These are phyloP conservation scores for Azemiops feae DNA, from an alignment of 2,113 vertebrate genomes.

Conservation along the genomic window DNA sequence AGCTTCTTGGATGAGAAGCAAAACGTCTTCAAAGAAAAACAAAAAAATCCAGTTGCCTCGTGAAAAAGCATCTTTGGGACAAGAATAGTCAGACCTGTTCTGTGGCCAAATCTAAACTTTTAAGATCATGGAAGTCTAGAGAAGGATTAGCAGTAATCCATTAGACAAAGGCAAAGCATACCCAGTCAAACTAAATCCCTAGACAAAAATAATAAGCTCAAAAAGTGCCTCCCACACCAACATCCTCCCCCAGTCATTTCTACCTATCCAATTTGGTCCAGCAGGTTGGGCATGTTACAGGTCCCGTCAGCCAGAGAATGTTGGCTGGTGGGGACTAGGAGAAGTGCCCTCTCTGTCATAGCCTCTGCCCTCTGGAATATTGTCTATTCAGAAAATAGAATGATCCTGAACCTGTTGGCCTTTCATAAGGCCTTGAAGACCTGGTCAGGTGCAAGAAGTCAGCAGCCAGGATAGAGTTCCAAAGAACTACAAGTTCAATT, in stretches of 20 bases:
- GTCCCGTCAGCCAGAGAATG: not conserved
- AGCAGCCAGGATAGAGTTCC: not conserved
- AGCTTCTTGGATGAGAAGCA: too few species aligned
- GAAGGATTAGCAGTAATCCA: not conserved
- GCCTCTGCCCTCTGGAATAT: not conserved
- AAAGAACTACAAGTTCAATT: not conserved
- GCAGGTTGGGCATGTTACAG: not conserved
- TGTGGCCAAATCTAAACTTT: not conserved
- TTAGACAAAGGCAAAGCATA: not conserved
- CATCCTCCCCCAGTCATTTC: not conserved
- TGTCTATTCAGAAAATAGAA: not conserved
- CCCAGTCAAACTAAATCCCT: not conserved
- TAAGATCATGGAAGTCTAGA: not conserved
- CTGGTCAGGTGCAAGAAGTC: not conserved
- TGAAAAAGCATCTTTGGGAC: not conserved
- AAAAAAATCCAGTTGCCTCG: too few species aligned
- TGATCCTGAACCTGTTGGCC: not conserved
- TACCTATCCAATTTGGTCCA: not conserved
- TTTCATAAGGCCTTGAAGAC: not conserved
- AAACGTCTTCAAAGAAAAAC: too few species aligned
- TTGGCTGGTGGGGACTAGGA: not conserved
- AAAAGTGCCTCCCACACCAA: not conserved
- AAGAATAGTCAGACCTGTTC: not conserved
- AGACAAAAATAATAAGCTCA: not conserved
- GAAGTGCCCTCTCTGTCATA: not conserved